These are phyloP conservation scores for Rhinoraja longicauda DNA, from an alignment of 2,797 vertebrate species.

Conservation along the genomic window DNA sequence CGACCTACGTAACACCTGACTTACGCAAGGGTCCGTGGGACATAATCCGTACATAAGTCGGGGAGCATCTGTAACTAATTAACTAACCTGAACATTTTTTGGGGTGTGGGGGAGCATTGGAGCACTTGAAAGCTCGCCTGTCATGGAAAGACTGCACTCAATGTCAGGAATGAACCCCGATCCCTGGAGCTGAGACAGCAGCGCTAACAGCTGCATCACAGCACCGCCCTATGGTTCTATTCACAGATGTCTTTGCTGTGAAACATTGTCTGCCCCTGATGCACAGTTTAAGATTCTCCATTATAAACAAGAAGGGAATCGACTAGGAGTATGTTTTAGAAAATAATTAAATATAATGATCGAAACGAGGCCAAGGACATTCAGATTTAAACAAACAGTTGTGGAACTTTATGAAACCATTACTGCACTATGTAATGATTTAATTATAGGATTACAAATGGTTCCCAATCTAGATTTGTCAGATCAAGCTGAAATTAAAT, in stretches of 20 bases:
- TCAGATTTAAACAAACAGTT: background rate
- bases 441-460: background rate
- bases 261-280: background rate
- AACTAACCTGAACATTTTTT: too few relatives aligned
- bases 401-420: background rate
- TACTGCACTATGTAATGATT: background rate
- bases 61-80: too few relatives aligned
- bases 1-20: too few relatives aligned
- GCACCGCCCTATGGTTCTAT: background rate
- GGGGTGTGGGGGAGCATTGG: too few relatives aligned
- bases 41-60: too few relatives aligned
- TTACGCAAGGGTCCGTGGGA: too few relatives aligned
- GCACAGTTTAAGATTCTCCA: background rate
- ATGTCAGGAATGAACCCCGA: too few relatives aligned
- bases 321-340: background rate
- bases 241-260: background rate
- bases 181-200: too few relatives aligned
- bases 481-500: background rate
- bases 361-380: background rate
- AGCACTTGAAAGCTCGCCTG: too few relatives aligned
- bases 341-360: background rate
- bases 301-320: too few relatives aligned
- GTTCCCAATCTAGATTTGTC: background rate
- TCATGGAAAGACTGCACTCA: too few relatives aligned
- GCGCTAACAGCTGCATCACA: too few relatives aligned